A percentile compares a stretch with the other conserved stretches of the same genome.
These are phyloP conservation scores for Lerema accius DNA, from an alignment of 1,140 invertebrate genomes.

Conservation along the genomic window DNA sequence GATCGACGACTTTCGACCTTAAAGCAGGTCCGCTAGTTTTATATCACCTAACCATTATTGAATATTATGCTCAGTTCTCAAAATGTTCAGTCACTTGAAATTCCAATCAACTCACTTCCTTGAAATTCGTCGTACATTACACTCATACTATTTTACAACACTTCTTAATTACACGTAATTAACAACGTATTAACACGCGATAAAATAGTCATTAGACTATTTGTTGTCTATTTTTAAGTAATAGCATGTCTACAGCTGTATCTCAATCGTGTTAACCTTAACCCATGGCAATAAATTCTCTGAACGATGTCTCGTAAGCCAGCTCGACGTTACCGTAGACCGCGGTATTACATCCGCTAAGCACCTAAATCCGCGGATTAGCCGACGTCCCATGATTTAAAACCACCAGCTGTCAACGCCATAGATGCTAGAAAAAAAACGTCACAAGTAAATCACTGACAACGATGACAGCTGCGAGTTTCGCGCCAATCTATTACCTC, in stretches of 20 bases:
- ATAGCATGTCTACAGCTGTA: conserved; percentile 5
- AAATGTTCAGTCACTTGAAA: too few species aligned
- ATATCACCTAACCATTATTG: too few species aligned
- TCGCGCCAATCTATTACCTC: too few species aligned
- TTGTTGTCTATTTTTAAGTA: conserved; percentile 16
- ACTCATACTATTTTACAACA: too few species aligned
- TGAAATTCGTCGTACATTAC: too few species aligned
- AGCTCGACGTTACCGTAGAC: background rate
- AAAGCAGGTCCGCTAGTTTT: too few species aligned
- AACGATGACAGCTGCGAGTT: background rate
- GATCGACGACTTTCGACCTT: too few species aligned
- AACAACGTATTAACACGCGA: background rate
- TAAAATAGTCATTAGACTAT: background rate
- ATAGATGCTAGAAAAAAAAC: conserved; percentile 41
- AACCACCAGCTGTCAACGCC: conserved; percentile 58
- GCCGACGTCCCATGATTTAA: conserved; percentile 47
- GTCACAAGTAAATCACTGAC: conserved; percentile 9
- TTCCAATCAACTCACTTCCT: too few species aligned
- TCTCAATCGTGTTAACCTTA: background rate
- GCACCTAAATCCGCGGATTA: conserved; percentile 52
- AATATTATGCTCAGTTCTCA: too few species aligned
- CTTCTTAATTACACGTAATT: background rate
- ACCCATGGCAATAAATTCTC: conserved; percentile 3
- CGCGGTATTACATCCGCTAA: conserved; percentile 25
- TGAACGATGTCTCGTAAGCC: background rate